Evolutionary conservation across 2,113 vertebrate species (phyloP).

Genomic region (Notarius quadriscutis): DNA sequence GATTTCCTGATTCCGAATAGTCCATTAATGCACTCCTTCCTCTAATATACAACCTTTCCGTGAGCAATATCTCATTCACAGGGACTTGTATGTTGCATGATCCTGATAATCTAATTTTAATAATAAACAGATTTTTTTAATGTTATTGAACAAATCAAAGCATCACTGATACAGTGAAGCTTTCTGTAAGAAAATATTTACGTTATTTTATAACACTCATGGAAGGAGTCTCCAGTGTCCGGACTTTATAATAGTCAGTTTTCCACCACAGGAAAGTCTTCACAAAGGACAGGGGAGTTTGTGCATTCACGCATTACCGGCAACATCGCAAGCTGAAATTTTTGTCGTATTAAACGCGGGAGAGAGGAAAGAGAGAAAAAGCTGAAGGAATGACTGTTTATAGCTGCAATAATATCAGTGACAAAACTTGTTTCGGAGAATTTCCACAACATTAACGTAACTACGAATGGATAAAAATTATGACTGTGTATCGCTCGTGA

Average conservation of each 20-base stretch:
- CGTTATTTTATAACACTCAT: neutral
- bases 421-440: no score
- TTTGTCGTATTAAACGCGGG: no score
- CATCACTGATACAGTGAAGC: neutral
- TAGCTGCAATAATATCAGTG: no score
- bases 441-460: neutral
- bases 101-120: no score
- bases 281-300: neutral
- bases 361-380: no score
- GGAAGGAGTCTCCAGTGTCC: neutral
- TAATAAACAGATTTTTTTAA: no score
- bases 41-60: neutral
- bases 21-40: neutral
- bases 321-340: neutral
- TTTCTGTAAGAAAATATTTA: neutral
- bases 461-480: neutral
- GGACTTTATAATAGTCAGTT: neutral
- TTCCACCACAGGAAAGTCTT: neutral
- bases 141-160: no score
- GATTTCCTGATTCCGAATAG: neutral
- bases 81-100: no score
- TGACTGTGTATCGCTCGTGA: no score
- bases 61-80: neutral
- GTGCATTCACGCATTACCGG: neutral
- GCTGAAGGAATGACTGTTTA: no score